A percentile compares a stretch with the other conserved stretches of the same genome.
Conservation (phyloP, 2,113 vertebrate species). For the Glaucidium brasilianum region DNA sequence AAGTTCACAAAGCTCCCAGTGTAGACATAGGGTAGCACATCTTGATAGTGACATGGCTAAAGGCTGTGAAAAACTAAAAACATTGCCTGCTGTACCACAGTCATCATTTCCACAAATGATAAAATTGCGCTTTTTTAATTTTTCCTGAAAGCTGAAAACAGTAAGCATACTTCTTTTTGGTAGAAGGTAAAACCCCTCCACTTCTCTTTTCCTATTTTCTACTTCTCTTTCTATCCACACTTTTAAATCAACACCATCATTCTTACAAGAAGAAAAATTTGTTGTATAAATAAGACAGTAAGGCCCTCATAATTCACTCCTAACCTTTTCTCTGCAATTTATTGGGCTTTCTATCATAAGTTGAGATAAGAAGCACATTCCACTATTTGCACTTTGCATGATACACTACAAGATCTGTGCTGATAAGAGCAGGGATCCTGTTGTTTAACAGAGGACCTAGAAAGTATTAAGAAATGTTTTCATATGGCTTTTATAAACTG, state of each 20-base stretch:
- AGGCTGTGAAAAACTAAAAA: neutral
- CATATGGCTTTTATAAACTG: neutral
- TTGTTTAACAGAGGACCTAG: neutral
- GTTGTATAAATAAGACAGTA: neutral
- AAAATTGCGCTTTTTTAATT: neutral
- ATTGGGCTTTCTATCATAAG: conserved; percentile 6
- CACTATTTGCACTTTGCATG: neutral
- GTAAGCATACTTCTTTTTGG: neutral
- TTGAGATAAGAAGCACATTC: conserved; percentile 34
- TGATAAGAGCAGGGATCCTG: neutral
- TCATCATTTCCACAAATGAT: neutral
- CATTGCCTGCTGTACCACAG: neutral
- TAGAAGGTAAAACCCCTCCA: neutral
- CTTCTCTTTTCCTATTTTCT: neutral
- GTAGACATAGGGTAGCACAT: neutral
- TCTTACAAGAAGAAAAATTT: neutral
- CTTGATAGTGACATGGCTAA: neutral
- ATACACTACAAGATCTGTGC: neutral
- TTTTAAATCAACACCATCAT: neutral
- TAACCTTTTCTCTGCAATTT: conserved; percentile 11
- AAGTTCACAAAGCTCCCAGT: neutral
- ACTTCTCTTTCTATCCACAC: neutral
- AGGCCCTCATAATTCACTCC: neutral
- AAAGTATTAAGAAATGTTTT: neutral
- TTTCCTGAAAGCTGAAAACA: neutral